Conservation (phyloP, 2,888 invertebrate species). For the Candidula unifasciata region DNA sequence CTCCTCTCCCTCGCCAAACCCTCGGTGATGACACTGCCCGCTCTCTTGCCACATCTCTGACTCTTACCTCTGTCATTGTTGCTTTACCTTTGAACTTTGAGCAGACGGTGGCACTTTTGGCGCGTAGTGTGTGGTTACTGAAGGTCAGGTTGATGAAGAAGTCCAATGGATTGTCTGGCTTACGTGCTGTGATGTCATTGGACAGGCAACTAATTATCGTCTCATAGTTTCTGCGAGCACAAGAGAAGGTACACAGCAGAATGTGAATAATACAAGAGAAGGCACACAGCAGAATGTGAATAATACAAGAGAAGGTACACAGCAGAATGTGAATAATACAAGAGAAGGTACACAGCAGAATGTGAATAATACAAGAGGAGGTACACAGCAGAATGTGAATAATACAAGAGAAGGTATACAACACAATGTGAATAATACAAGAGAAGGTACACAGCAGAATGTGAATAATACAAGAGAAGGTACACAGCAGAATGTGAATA, state of each 20-base stretch:
- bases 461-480: too few species aligned
- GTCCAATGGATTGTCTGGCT: slow-evolving; percentile 43
- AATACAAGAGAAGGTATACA: too few species aligned
- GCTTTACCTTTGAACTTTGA: slow-evolving; percentile 35
- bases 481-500: too few species aligned
- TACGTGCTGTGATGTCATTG: slow-evolving; percentile 16
- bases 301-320: not conserved
- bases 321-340: too few species aligned
- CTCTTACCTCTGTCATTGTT: not conserved
- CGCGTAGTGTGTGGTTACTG: slow-evolving; percentile 3
- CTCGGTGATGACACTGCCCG: too few species aligned
- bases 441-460: too few species aligned
- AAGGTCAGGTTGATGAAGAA: slow-evolving; percentile 51
- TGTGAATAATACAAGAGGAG: too few species aligned
- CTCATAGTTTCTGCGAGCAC: slow-evolving; percentile 35
- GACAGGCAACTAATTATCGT: slow-evolving; percentile 43
- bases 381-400: too few species aligned
- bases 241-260: not conserved
- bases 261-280: not conserved
- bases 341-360: not conserved
- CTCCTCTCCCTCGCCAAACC: too few species aligned
- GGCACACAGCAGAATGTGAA: not conserved
- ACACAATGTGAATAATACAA: too few species aligned
- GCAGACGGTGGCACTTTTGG: slow-evolving; percentile 37
- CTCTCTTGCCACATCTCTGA: too few species aligned